Evolutionary conservation across 2,113 vertebrate genomes (phyloP).

Genomic region (Epinephelus lanceolatus): DNA sequence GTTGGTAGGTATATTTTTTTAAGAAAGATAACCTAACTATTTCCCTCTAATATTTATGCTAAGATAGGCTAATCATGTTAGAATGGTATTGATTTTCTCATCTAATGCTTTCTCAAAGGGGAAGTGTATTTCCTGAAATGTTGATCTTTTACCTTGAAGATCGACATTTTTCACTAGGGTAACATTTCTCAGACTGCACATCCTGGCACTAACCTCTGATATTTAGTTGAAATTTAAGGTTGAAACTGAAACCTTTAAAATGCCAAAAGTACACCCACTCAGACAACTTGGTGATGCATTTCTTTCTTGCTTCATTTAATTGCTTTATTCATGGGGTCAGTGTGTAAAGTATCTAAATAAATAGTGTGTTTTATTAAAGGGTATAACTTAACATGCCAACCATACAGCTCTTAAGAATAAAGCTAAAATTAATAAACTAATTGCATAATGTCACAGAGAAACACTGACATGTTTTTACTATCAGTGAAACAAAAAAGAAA

Average conservation of each 20-base stretch:
- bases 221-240: constrained; percentile 11
- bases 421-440: too few relatives aligned
- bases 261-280: neutral
- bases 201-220: constrained; percentile 2
- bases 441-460: too few relatives aligned
- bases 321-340: neutral
- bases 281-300: neutral
- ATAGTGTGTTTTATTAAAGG: neutral
- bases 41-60: too few relatives aligned
- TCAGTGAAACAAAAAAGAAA: too few relatives aligned
- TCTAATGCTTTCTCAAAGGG: too few relatives aligned
- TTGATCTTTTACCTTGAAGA: neutral
- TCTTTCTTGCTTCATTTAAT: neutral
- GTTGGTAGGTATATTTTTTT: neutral
- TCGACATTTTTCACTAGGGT: neutral
- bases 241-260: constrained; percentile 25
- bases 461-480: too few relatives aligned
- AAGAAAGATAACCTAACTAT: neutral
- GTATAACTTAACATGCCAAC: neutral
- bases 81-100: too few relatives aligned
- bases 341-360: neutral
- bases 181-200: neutral
- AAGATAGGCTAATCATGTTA: too few relatives aligned
- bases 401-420: neutral
- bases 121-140: neutral